phyloP scores from a whole-genome alignment of 2,113 vertebrate genomes.

The Mustelus asterias region DNA sequence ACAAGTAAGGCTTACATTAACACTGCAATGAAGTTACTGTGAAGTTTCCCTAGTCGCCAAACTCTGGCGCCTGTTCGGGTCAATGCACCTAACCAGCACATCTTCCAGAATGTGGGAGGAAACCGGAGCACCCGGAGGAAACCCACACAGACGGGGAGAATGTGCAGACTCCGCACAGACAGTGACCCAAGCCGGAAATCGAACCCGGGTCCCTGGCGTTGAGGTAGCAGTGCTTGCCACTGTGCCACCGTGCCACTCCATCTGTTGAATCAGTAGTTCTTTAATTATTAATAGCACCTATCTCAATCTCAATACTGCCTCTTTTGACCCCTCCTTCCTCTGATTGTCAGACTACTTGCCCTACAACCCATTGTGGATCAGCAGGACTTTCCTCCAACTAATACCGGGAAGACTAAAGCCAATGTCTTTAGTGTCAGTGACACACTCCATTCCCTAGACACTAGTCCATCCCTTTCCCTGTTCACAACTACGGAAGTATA shows the following conservation, averaged over 20 bases:
- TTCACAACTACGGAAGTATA: neutral
- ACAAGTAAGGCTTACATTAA: too few species aligned
- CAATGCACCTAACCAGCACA: too few species aligned
- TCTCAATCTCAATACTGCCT: neutral
- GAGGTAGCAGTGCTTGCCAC: too few species aligned
- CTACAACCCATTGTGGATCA: neutral
- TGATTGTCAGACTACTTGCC: neutral
- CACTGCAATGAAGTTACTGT: too few species aligned
- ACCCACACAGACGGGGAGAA: too few species aligned
- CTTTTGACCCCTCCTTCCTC: neutral
- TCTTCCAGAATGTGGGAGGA: too few species aligned
- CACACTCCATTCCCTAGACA: neutral
- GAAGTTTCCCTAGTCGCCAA: too few species aligned
- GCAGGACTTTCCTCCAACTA: neutral
- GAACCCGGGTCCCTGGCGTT: too few species aligned
- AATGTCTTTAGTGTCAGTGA: neutral
- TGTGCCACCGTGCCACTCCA: neutral
- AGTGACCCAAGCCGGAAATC: too few species aligned
- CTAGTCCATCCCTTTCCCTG: neutral
- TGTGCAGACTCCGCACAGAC: too few species aligned
- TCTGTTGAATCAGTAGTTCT: conserved; percentile 38
- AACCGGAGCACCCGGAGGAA: too few species aligned
- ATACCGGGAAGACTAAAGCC: neutral
- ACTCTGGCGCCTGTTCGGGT: too few species aligned
- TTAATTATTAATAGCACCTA: conserved; percentile 32